phyloP scores from a whole-genome alignment of 37 sponge, comb jelly and placozoan genomes.

The Beroe forskalii region DNA sequence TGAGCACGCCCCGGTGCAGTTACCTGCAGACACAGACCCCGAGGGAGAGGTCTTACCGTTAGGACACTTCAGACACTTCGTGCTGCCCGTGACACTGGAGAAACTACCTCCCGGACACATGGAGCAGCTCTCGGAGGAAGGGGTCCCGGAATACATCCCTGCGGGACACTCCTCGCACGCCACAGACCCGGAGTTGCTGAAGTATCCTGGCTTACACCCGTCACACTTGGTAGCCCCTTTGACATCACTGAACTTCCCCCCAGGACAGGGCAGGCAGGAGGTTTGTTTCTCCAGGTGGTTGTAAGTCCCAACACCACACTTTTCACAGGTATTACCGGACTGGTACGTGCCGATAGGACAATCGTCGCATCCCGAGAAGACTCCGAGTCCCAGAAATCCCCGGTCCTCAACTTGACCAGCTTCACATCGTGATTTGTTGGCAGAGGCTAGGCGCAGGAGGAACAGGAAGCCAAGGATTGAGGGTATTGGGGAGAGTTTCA shows the following conservation, averaged over 20 bases:
- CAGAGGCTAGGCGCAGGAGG: background rate
- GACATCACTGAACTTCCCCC: background rate
- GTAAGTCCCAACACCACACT: background rate
- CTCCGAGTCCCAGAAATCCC: background rate
- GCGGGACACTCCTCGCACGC: background rate
- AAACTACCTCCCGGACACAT: background rate
- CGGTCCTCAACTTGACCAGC: background rate
- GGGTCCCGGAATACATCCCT: background rate
- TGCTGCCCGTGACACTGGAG: background rate
- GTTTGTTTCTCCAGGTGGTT: background rate
- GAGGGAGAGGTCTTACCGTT: slow-evolving; percentile 16
- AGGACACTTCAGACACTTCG: background rate
- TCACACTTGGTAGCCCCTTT: background rate
- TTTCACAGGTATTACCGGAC: background rate
- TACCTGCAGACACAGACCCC: background rate
- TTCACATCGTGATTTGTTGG: background rate
- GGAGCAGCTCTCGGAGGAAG: background rate
- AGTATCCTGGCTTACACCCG: background rate
- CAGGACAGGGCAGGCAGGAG: background rate
- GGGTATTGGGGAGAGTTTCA: background rate
- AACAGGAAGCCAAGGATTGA: background rate
- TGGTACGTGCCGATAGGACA: background rate
- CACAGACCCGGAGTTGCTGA: background rate
- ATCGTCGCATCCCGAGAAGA: slow-evolving; percentile 9
- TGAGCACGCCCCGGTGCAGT: slow-evolving; percentile 19